A percentile compares a stretch with the other conserved stretches of the same genome.
Evolutionary conservation across 2,113 vertebrate species (phyloP).

Genomic region (Crotophaga sulcirostris): DNA sequence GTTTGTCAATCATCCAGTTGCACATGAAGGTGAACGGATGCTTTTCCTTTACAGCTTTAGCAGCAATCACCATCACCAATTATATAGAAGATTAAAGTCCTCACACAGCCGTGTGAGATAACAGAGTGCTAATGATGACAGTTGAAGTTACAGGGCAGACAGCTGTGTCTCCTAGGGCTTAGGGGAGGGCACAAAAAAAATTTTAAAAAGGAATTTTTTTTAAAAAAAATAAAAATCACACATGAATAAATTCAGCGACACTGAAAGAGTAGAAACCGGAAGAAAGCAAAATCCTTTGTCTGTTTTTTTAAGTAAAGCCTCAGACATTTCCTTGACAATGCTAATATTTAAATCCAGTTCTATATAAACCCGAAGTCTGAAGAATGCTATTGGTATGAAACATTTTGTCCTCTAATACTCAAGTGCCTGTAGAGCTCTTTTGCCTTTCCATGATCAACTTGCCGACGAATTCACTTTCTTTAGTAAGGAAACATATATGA

Average conservation of each 20-base stretch:
- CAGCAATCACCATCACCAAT: neutral
- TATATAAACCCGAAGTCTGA: neutral
- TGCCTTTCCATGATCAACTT: neutral
- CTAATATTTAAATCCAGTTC: neutral
- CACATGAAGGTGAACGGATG: slow-evolving; percentile 31
- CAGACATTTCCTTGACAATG: neutral
- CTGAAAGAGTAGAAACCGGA: neutral
- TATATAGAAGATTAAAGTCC: slow-evolving; percentile 13
- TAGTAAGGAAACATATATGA: neutral
- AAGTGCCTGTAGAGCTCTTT: neutral
- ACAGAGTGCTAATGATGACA: neutral
- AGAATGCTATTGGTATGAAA: neutral
- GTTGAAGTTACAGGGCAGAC: neutral
- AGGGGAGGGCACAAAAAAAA: rapidly evolving
- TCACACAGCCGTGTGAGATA: neutral
- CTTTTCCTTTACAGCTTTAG: slow-evolving; percentile 35
- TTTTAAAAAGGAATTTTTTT: neutral
- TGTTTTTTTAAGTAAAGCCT: neutral
- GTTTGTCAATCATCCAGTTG: slow-evolving; percentile 27
- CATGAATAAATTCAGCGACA: neutral
- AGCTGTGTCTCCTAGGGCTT: neutral
- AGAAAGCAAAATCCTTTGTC: neutral
- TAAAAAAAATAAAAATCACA: neutral
- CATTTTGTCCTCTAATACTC: neutral
- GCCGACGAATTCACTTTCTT: neutral